These are phyloP conservation scores for Zoanthus sociatus DNA, from an alignment of 92 coral and sea anemone species.

Conservation along the genomic window DNA sequence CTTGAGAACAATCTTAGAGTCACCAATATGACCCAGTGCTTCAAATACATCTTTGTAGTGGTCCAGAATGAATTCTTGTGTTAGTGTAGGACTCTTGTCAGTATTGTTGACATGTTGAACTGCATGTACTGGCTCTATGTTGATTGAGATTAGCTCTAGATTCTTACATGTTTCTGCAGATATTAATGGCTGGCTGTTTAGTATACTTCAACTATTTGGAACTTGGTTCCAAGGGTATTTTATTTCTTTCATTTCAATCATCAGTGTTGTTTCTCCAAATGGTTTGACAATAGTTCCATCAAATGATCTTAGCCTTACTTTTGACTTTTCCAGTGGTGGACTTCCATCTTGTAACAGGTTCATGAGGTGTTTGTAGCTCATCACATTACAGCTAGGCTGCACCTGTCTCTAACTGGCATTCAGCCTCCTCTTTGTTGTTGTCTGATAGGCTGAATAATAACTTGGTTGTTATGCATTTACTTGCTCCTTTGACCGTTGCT, in stretches of 20 bases:
- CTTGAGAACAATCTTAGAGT: background rate
- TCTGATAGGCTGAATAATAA: too few species aligned
- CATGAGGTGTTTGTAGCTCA: constrained; percentile 10
- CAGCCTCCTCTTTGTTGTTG: too few species aligned
- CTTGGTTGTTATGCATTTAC: too few species aligned
- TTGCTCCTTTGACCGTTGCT: too few species aligned
- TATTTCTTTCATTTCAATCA: constrained; percentile 14
- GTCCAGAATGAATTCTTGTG: constrained; percentile 19
- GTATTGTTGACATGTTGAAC: background rate
- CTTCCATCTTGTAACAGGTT: constrained; percentile 17
- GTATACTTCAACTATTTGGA: constrained; percentile 30
- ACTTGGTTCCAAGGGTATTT: constrained; percentile 14
- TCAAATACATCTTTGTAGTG: constrained; percentile 40
- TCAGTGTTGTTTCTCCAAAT: constrained; percentile 14
- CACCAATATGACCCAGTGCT: constrained; percentile 45
- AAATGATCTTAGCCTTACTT: constrained; percentile 7
- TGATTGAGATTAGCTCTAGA: background rate
- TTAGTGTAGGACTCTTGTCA: background rate
- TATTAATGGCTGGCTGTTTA: constrained; percentile 32
- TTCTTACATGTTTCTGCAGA: constrained; percentile 38
- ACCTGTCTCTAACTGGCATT: background rate
- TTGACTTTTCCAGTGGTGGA: constrained; percentile 14
- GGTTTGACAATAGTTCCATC: background rate
- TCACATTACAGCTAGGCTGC: background rate
- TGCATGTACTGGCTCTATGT: constrained; percentile 4